A percentile compares a stretch with the other conserved stretches of the same genome.
phyloP scores from a whole-genome alignment of 2,113 vertebrate species.

The Casuarius casuarius region DNA sequence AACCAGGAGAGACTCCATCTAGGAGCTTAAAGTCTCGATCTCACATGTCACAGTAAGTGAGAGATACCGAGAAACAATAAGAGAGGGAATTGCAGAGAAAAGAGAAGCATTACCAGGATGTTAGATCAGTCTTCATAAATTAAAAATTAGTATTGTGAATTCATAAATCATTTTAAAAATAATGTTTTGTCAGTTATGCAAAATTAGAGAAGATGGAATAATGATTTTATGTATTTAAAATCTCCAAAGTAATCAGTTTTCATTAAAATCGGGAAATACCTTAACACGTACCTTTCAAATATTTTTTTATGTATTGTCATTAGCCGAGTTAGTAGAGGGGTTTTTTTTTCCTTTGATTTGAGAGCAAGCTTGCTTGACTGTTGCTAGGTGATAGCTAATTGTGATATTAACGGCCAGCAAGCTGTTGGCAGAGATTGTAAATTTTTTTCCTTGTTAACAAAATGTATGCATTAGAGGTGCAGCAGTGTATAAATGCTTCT shows the following conservation, averaged over 20 bases:
- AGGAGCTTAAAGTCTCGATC: not conserved
- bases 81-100: not conserved
- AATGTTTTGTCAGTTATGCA: constrained; percentile 16
- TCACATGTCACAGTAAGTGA: not conserved
- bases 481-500: not conserved
- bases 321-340: constrained; percentile 41
- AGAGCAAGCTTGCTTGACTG: constrained; percentile 71
- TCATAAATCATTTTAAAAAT: constrained; percentile 31
- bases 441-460: constrained; percentile 71
- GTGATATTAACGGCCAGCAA: constrained; percentile 71
- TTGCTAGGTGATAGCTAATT: constrained; percentile 83
- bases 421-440: constrained; percentile 68
- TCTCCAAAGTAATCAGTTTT: constrained; percentile 40
- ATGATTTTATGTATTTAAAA: constrained; percentile 16
- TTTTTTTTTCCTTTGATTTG: constrained; percentile 55
- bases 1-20: not conserved
- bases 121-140: constrained; percentile 49
- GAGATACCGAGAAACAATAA: not conserved
- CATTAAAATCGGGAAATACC: constrained; percentile 24
- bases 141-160: constrained; percentile 39
- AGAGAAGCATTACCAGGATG: constrained; percentile 31
- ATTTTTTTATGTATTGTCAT: constrained; percentile 59
- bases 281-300: constrained; percentile 38
- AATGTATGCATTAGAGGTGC: constrained; percentile 39
- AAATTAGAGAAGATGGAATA: not conserved